phyloP scores from a whole-genome alignment of 2,797 vertebrate genomes.

The Galagoides demidoff region DNA sequence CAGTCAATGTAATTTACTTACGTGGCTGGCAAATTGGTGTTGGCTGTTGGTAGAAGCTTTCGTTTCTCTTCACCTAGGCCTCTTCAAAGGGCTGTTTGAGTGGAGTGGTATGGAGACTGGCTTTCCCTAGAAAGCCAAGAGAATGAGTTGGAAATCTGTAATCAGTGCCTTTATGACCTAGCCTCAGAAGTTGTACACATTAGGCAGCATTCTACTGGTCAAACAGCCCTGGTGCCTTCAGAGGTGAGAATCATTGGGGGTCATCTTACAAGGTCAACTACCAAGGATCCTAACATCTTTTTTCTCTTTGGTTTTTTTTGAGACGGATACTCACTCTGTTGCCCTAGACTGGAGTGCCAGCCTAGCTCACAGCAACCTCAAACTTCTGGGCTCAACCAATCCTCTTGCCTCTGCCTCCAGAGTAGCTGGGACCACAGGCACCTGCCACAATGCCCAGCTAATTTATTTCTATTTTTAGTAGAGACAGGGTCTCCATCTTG shows the following conservation, averaged over 20 bases:
- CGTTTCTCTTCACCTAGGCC: background rate
- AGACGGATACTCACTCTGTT: background rate
- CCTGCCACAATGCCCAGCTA: too few relatives aligned
- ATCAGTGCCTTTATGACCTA: slow-evolving; percentile 42
- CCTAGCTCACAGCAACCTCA: background rate
- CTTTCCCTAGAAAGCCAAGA: background rate
- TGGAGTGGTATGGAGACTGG: background rate
- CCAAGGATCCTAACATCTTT: background rate
- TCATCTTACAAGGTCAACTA: background rate
- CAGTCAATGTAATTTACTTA: background rate
- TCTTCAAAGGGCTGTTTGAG: background rate
- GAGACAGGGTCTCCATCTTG: too few relatives aligned
- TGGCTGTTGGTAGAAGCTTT: background rate
- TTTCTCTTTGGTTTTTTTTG: background rate
- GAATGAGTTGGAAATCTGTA: background rate
- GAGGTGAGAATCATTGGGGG: background rate
- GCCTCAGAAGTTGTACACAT: slow-evolving; percentile 28
- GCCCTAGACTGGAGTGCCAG: background rate
- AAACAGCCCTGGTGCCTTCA: background rate
- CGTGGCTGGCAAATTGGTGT: background rate
- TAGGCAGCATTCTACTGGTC: background rate
- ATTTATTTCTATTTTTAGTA: too few relatives aligned
- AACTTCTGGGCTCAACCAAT: background rate
- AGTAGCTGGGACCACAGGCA: background rate
- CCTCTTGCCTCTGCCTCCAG: background rate